Evolutionary conservation across 2,888 invertebrate species (phyloP).

Genomic region (Conus canariensis): DNA sequence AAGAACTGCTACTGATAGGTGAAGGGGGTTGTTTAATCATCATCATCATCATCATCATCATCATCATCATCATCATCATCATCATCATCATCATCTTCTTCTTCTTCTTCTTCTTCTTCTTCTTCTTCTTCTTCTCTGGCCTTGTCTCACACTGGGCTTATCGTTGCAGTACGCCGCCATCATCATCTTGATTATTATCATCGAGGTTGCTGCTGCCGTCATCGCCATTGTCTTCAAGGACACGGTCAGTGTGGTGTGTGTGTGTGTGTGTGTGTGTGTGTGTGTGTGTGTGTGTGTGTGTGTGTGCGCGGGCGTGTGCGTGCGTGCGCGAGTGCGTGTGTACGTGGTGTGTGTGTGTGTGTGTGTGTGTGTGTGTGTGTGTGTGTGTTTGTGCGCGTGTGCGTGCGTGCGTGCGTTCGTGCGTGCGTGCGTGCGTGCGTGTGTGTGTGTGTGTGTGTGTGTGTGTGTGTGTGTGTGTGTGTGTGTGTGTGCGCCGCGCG

Average conservation of each 20-base stretch:
- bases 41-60: no score
- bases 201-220: conserved; percentile 24
- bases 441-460: not conserved
- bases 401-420: not conserved
- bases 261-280: conserved; percentile 16
- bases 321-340: not conserved
- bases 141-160: not conserved
- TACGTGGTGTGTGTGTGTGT: not conserved
- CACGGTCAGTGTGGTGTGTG: not conserved
- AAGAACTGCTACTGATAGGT: no score
- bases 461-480: not conserved
- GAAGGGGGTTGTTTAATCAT: no score
- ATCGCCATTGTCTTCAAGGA: conserved; percentile 34
- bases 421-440: not conserved
- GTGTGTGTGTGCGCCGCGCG: not conserved
- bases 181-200: conserved; percentile 30
- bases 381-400: not conserved
- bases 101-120: no score
- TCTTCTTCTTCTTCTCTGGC: no score
- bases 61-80: no score
- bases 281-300: not conserved
- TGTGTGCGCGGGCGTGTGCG: not conserved
- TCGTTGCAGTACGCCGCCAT: conserved; percentile 35
- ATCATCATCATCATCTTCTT: no score
- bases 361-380: not conserved